Evolutionary conservation across 2,113 vertebrate genomes (phyloP).

Genomic region (Engystomops pustulosus): DNA sequence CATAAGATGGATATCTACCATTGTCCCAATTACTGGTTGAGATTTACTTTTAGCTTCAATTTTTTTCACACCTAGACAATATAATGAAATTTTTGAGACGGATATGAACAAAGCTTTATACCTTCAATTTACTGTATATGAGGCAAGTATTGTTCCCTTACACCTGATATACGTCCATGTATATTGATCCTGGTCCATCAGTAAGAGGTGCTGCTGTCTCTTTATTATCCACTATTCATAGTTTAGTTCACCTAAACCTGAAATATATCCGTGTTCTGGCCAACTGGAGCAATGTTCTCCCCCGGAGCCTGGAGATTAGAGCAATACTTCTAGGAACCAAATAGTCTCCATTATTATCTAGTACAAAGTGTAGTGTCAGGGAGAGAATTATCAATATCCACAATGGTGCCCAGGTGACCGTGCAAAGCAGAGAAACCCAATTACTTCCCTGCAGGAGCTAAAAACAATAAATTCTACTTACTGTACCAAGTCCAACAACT

Average conservation of each 20-base stretch:
- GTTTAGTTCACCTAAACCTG: neutral
- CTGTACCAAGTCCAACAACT: slow-evolving; percentile 28
- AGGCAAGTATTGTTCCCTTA: neutral
- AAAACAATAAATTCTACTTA: slow-evolving; percentile 57
- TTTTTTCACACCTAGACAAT: too few relatives aligned
- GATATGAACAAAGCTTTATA: neutral
- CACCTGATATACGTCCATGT: neutral
- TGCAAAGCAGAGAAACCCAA: slow-evolving; percentile 47
- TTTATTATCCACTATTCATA: slow-evolving; percentile 9
- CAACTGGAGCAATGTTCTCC: slow-evolving; percentile 13
- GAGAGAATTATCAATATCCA: slow-evolving; percentile 58
- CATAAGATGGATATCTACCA: too few relatives aligned
- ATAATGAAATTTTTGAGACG: too few relatives aligned
- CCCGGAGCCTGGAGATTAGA: slow-evolving; percentile 39
- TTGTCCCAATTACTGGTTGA: too few relatives aligned
- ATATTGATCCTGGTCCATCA: neutral
- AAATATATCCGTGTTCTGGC: slow-evolving; percentile 43
- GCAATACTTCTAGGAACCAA: slow-evolving; percentile 41
- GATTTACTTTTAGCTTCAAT: too few relatives aligned
- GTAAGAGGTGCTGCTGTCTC: neutral
- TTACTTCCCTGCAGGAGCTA: slow-evolving; percentile 34
- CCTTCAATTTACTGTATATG: too few relatives aligned
- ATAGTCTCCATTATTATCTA: slow-evolving; percentile 47
- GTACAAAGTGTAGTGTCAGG: slow-evolving; percentile 40
- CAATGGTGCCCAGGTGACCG: slow-evolving; percentile 53